phyloP scores from a whole-genome alignment of 2,888 invertebrate species.

The Erebia epiphron region DNA sequence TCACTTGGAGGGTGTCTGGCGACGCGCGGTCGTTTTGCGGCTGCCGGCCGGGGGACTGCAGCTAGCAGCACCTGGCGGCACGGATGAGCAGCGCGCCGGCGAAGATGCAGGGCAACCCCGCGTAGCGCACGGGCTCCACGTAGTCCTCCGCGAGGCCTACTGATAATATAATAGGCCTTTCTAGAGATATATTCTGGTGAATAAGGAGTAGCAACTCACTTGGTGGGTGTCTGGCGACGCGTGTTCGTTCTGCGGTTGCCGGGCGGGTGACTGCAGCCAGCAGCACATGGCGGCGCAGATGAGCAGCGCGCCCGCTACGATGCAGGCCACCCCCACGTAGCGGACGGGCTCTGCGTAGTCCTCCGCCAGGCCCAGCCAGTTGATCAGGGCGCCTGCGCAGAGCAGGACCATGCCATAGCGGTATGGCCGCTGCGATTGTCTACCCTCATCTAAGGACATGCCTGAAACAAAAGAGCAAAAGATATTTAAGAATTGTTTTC shows the following conservation, averaged over 20 bases:
- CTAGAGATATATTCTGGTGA: not conserved
- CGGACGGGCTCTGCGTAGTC: slow-evolving; percentile 88
- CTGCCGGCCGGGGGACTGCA: slow-evolving; percentile 80
- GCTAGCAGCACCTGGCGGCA: slow-evolving; percentile 89
- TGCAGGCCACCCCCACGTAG: slow-evolving; percentile 88
- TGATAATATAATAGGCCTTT: too few species aligned
- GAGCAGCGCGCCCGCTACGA: slow-evolving; percentile 88
- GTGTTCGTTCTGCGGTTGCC: slow-evolving; percentile 71
- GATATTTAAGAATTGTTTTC: not conserved
- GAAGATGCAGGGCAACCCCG: slow-evolving; percentile 89
- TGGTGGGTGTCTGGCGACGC: slow-evolving; percentile 77
- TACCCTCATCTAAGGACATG: slow-evolving; percentile 86
- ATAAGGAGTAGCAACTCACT: slow-evolving; percentile 49
- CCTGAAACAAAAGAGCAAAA: slow-evolving; percentile 66
- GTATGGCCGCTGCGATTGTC: slow-evolving; percentile 87
- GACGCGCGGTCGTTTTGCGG: slow-evolving; percentile 70
- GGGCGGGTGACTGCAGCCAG: slow-evolving; percentile 84
- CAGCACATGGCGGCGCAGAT: slow-evolving; percentile 90
- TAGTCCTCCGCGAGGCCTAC: slow-evolving; percentile 86
- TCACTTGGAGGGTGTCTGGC: slow-evolving; percentile 78
- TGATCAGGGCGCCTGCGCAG: slow-evolving; percentile 88
- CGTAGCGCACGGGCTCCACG: slow-evolving; percentile 87
- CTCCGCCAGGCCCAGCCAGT: slow-evolving; percentile 88
- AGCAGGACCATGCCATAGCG: slow-evolving; percentile 88
- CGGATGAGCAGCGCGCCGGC: slow-evolving; percentile 88